Base-by-base conservation (phyloP, 1,140 invertebrate species). In the Bombus soroeensis region DNA sequence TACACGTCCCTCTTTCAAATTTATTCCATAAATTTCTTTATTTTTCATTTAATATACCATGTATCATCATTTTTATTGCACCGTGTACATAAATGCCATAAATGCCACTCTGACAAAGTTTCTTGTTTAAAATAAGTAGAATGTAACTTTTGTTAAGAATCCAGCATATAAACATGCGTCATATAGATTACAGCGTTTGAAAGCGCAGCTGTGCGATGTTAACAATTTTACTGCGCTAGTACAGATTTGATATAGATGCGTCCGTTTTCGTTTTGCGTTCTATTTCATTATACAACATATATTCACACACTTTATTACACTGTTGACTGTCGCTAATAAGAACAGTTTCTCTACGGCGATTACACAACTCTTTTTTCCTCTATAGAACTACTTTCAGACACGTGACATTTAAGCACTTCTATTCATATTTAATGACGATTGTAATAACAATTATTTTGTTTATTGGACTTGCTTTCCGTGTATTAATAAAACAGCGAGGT, bases 221-320 rank as follows among this genome's bases (percentile, higher is more conserved):
- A 81, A 81, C 53, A 81, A 74, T 81, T 82, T 82, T 66, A n/a
- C 72, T 66, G 34, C 57, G 28, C 41, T 66, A 47, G 47, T 75
- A 75, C 8, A 8, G 18, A 22, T 73, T 64, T 64, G 64, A 41
- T 59, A 47, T 76, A 75, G 39, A 75, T 25, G 72, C 57, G 15
- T 64, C 41, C 66, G 47, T 37, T 82, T 71, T 41, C 15, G 1
- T 39, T 18, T 18, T 72, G 5, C n/a, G n/a, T 10, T 32, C 74
- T 62, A 64, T 47, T 76, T 75, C 28, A n/a, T 76, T 47, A 66
- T 62, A 43, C 34, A 64, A 83, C 81, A 83, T 47, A 83, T 76
- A 76, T 83, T 43, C 72, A 66, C 72, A 47, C 41, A 76, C 25
- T 83, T 83, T 66, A 64, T 76, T 76, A 76, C 59, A 76, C 13